These are phyloP conservation scores for Pseudochirops cupreus DNA, from an alignment of 2,797 vertebrate genomes.

Conservation along the genomic window DNA sequence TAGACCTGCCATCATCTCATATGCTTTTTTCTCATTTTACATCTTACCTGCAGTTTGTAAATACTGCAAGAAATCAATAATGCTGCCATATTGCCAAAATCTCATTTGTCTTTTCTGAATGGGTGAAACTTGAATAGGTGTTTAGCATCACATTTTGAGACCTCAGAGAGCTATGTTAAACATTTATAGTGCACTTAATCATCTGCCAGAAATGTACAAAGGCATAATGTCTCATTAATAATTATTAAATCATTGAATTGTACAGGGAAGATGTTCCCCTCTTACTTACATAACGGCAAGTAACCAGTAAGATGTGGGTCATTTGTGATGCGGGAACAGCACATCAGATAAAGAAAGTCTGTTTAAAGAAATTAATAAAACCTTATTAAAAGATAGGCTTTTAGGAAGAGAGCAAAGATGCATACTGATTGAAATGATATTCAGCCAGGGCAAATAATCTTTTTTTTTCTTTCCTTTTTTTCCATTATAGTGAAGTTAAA, in stretches of 20 bases:
- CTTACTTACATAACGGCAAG: slow-evolving; percentile 57
- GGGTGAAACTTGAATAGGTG: slow-evolving; percentile 55
- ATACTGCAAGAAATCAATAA: slow-evolving; percentile 67
- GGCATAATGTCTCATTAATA: slow-evolving; percentile 78
- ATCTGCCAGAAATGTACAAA: slow-evolving; percentile 79
- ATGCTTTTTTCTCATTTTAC: slow-evolving; percentile 62
- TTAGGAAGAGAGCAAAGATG: slow-evolving; percentile 61
- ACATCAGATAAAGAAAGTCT: slow-evolving; percentile 60
- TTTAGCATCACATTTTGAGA: slow-evolving; percentile 61
- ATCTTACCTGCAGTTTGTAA: slow-evolving; percentile 68
- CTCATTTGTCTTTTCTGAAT: slow-evolving; percentile 74
- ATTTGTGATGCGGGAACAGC: slow-evolving; percentile 42
- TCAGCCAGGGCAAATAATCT: slow-evolving; percentile 4
- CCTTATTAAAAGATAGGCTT: slow-evolving; percentile 50
- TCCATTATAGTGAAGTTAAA: slow-evolving; percentile 45
- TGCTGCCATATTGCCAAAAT: slow-evolving; percentile 48
- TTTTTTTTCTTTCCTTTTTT: not conserved
- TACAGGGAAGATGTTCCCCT: slow-evolving; percentile 52
- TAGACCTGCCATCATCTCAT: slow-evolving; percentile 47
- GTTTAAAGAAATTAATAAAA: slow-evolving; percentile 68
- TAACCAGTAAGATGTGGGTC: slow-evolving; percentile 51
- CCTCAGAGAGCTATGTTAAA: slow-evolving; percentile 74
- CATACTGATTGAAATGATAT: slow-evolving; percentile 37
- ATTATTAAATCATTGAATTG: slow-evolving; percentile 66
- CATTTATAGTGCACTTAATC: slow-evolving; percentile 68